phyloP scores from a whole-genome alignment of 2,113 vertebrate species.

The Rhipidura dahli region DNA sequence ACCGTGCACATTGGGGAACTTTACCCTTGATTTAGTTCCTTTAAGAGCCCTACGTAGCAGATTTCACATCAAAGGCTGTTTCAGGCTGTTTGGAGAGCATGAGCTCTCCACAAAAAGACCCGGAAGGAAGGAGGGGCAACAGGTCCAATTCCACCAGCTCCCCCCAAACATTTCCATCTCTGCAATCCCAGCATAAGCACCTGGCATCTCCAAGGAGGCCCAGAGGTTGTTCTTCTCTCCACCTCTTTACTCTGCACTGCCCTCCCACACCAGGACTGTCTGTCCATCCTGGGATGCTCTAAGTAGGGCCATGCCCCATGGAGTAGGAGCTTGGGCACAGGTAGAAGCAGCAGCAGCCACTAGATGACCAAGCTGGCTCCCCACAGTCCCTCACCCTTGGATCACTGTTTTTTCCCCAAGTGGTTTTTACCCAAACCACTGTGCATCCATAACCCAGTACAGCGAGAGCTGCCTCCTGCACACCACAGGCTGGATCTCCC shows the following conservation, averaged over 20 bases:
- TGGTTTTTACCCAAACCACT: not conserved
- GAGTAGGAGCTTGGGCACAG: not conserved
- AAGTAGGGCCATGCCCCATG: fast-evolving
- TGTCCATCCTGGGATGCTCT: not conserved
- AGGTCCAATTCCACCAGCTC: not conserved
- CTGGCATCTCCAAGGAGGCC: fast-evolving
- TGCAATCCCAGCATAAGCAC: not conserved
- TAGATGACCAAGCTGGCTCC: fast-evolving
- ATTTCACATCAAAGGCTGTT: not conserved
- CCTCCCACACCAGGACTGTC: not conserved
- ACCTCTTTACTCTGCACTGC: not conserved
- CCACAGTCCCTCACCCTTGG: not conserved
- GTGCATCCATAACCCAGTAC: not conserved
- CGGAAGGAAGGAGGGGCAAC: not conserved
- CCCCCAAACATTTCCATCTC: fast-evolving
- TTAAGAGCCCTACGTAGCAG: not conserved
- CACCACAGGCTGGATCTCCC: not conserved
- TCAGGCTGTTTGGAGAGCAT: fast-evolving
- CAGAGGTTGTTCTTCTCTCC: not conserved
- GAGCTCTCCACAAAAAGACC: not conserved
- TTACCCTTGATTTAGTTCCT: not conserved
- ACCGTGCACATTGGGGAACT: fast-evolving
- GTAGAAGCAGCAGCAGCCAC: fast-evolving
- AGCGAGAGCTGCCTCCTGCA: not conserved
- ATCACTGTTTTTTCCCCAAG: fast-evolving